These are phyloP conservation scores for Drosophila prosaltans DNA, from an alignment of 1,140 invertebrate genomes.

Conservation along the genomic window DNA sequence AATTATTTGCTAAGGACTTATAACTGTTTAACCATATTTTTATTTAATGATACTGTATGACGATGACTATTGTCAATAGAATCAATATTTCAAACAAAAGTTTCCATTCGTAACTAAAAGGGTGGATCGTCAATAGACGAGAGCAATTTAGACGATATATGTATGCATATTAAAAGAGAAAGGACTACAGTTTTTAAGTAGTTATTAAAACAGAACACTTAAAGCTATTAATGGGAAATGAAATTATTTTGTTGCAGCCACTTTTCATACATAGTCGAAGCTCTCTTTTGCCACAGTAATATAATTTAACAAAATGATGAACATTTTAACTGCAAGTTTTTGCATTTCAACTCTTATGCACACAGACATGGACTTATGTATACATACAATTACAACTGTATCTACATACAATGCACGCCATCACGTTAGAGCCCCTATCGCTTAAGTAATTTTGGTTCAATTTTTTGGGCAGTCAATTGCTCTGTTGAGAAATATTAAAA, in stretches of 20 bases:
- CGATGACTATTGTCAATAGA: neutral
- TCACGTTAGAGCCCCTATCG: too few relatives aligned
- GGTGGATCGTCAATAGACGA: too few relatives aligned
- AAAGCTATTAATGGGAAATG: neutral
- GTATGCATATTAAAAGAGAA: too few relatives aligned
- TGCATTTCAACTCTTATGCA: neutral
- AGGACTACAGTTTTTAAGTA: neutral
- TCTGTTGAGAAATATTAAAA: too few relatives aligned
- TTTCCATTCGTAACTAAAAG: too few relatives aligned
- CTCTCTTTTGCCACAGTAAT: neutral
- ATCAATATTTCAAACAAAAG: neutral
- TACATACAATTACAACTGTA: neutral
- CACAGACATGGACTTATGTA: neutral
- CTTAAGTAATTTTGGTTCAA: too few relatives aligned
- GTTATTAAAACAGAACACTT: neutral
- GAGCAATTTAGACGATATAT: too few relatives aligned
- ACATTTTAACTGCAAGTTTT: slow-evolving; percentile 6
- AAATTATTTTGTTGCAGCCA: neutral
- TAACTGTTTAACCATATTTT: neutral
- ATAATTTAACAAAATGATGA: slow-evolving; percentile 1
- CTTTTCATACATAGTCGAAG: neutral
- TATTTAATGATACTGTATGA: neutral
- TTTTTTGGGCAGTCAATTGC: too few relatives aligned
- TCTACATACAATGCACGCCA: too few relatives aligned
- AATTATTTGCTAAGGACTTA: neutral